These are phyloP conservation scores for Natrix natrix DNA, from an alignment of 2,797 vertebrate genomes.

Conservation along the genomic window DNA sequence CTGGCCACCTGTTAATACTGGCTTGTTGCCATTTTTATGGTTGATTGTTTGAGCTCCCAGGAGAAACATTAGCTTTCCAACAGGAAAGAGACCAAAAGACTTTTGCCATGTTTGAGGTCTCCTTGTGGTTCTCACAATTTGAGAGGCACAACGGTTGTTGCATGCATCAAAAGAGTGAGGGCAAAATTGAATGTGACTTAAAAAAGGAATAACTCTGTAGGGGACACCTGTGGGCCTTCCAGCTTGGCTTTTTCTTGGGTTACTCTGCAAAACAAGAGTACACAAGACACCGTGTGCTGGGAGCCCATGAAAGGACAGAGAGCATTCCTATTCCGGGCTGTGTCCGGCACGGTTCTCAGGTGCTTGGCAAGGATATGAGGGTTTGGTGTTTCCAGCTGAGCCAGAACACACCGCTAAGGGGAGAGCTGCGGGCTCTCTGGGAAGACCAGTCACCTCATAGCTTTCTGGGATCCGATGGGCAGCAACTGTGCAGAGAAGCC, in stretches of 20 bases:
- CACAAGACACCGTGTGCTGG: not conserved
- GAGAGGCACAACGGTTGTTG: not conserved
- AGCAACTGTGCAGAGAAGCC: too few relatives aligned
- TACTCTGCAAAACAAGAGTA: not conserved
- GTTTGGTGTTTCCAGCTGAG: not conserved
- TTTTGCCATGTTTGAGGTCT: not conserved
- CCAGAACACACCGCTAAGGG: not conserved
- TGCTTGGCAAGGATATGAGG: not conserved
- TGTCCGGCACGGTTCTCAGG: not conserved
- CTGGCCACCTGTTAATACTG: constrained; percentile 21
- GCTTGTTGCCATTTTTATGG: not conserved
- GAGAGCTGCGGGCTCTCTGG: not conserved
- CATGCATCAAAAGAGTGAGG: constrained; percentile 6
- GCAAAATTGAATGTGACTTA: not conserved
- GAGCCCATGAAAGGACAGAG: not conserved
- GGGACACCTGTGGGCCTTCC: not conserved
- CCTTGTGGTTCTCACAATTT: not conserved
- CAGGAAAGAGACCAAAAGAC: not conserved
- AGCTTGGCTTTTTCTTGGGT: not conserved
- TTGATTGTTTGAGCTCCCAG: constrained; percentile 34
- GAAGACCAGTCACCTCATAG: not conserved
- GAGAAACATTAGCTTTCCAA: constrained; percentile 49
- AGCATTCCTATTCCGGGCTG: not conserved
- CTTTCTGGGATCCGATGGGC: not conserved
- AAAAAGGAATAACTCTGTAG: not conserved